Percentiles rank a stretch among this genome's conserved stretches.
Evolutionary conservation across 2,888 invertebrate species (phyloP).

Genomic region (Stenodera caucasica): DNA sequence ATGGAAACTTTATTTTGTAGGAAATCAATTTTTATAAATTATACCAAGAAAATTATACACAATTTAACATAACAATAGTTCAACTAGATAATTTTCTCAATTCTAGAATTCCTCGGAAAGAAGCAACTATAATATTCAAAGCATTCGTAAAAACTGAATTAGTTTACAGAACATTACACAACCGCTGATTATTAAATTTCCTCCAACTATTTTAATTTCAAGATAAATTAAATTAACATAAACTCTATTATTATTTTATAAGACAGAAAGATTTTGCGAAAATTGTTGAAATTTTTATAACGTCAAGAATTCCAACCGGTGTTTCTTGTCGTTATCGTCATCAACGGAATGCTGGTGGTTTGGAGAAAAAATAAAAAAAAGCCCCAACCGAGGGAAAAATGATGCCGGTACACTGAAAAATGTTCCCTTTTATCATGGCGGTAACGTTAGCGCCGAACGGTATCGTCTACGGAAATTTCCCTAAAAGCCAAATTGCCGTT

Average conservation of each 20-base stretch:
- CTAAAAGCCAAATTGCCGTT: conserved; percentile 16
- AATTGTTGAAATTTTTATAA: no score
- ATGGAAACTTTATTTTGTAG: no score
- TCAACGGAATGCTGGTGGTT: background rate
- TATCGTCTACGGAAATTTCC: conserved; percentile 7
- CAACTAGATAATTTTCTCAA: background rate
- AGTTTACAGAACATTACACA: conserved; percentile 25
- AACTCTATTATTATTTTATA: conserved; percentile 3
- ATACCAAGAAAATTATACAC: background rate
- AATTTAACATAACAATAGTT: background rate
- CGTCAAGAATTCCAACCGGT: no score
- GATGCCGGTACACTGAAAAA: background rate
- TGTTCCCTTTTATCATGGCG: background rate
- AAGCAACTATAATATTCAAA: background rate
- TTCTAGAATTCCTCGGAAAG: background rate
- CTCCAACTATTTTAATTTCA: conserved; percentile 5
- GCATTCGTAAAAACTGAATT: conserved; percentile 21
- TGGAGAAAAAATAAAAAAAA: background rate
- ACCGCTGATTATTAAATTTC: conserved; percentile 16
- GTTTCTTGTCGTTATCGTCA: background rate
- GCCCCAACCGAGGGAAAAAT: background rate
- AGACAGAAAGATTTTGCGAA: no score
- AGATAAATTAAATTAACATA: conserved; percentile 3
- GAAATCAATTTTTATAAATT: background rate
- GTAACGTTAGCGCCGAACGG: conserved; percentile 2